Evolutionary conservation across 2,113 vertebrate genomes (phyloP).

Genomic region (Octodon degus): DNA sequence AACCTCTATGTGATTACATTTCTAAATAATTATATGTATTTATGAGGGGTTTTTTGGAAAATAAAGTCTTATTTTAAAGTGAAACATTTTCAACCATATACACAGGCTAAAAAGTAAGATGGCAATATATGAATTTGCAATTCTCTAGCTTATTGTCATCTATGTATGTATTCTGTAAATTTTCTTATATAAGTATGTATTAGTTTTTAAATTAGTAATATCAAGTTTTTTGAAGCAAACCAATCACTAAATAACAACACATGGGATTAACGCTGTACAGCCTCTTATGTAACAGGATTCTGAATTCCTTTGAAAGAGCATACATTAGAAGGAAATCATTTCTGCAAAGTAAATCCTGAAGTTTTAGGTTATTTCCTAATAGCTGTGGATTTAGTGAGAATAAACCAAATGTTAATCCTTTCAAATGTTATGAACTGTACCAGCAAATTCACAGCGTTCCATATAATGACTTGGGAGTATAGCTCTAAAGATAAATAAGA

Average conservation of each 20-base stretch:
- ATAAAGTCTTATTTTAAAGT: constrained; percentile 8
- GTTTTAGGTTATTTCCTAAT: constrained; percentile 76
- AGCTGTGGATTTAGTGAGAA: constrained; percentile 72
- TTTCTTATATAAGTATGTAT: neutral
- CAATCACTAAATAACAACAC: constrained; percentile 48
- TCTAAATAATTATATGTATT: constrained; percentile 40
- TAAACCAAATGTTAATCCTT: constrained; percentile 77
- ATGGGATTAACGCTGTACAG: constrained; percentile 40
- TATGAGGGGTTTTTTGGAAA: neutral
- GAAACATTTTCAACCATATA: constrained; percentile 9
- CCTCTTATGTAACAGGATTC: constrained; percentile 72
- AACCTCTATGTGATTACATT: constrained; percentile 35
- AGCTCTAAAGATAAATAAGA: constrained; percentile 55
- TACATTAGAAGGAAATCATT: constrained; percentile 66
- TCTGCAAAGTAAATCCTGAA: constrained; percentile 75
- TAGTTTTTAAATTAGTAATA: constrained; percentile 50
- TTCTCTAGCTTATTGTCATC: constrained; percentile 18
- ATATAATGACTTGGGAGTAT: constrained; percentile 55
- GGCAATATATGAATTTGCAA: neutral
- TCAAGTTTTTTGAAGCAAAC: neutral
- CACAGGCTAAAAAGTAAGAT: neutral
- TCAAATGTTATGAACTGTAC: constrained; percentile 68
- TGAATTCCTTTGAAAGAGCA: constrained; percentile 62
- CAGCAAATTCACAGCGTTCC: constrained; percentile 54
- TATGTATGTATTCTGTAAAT: neutral